Evolutionary conservation across 1,140 invertebrate genomes (phyloP).

Genomic region (Brachionus manjavacas): DNA sequence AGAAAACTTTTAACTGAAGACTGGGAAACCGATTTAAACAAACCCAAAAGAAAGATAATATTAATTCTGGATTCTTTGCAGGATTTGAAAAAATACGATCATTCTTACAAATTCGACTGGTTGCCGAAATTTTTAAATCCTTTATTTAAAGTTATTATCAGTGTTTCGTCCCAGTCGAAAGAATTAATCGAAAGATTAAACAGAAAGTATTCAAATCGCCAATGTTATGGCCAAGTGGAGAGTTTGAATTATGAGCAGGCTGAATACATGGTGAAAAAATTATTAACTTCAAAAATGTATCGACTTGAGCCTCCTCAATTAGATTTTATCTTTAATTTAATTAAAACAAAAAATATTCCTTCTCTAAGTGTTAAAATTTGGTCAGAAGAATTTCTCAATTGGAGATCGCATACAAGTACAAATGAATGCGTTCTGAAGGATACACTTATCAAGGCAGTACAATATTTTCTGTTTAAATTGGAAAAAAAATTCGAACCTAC

Average conservation of each 20-base stretch:
- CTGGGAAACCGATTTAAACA: neutral
- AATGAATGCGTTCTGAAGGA: neutral
- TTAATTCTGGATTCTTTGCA: conserved; percentile 38
- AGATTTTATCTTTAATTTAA: conserved; percentile 2
- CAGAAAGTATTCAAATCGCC: neutral
- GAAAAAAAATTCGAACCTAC: conserved; percentile 8
- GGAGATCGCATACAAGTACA: neutral
- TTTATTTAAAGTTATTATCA: conserved; percentile 12
- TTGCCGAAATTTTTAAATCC: conserved; percentile 19
- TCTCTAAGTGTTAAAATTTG: conserved; percentile 9
- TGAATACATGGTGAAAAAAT: conserved; percentile 21
- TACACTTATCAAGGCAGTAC: neutral
- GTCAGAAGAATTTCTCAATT: conserved; percentile 15
- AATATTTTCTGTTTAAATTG: conserved; percentile 4
- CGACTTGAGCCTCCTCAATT: neutral
- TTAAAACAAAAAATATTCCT: neutral
- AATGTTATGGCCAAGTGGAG: neutral
- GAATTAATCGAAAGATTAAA: conserved; percentile 34
- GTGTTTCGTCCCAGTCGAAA: neutral
- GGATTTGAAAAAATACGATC: neutral
- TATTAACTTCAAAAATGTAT: neutral
- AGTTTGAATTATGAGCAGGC: neutral
- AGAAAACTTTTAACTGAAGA: conserved; percentile 13
- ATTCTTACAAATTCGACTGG: conserved; percentile 27
- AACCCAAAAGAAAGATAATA: neutral